A percentile compares a stretch with the other conserved stretches of the same genome.
These are phyloP conservation scores for Sclerurus mexicanus DNA, from an alignment of 2,113 vertebrate species.

Conservation along the genomic window DNA sequence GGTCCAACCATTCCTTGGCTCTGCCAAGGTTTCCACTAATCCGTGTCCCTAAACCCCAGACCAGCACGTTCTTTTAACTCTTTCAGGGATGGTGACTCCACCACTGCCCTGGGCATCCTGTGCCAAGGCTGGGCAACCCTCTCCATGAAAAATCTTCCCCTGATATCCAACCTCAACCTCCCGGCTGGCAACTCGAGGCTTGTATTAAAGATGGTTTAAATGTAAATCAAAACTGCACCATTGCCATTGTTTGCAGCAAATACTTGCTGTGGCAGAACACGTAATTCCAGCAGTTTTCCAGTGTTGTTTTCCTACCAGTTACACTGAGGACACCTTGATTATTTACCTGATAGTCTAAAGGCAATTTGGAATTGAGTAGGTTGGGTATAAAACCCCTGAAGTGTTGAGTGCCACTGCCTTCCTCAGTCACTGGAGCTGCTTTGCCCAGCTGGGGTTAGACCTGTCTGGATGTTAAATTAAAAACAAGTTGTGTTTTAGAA, in stretches of 20 bases:
- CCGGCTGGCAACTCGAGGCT: background rate
- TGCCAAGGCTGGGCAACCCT: background rate
- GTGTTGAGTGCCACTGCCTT: too few species aligned
- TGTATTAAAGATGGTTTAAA: background rate
- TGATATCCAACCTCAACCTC: background rate
- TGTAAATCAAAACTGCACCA: background rate
- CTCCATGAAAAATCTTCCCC: background rate
- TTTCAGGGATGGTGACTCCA: background rate
- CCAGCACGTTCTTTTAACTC: background rate
- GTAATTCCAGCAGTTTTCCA: fast-evolving
- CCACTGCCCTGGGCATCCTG: background rate
- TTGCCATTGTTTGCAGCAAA: background rate
- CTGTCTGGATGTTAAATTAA: background rate
- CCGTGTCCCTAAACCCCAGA: background rate
- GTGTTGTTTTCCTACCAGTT: background rate
- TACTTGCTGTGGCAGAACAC: background rate
- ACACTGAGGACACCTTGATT: background rate
- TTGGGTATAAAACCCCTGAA: too few species aligned
- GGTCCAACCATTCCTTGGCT: background rate
- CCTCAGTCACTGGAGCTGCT: background rate
- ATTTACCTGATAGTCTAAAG: background rate
- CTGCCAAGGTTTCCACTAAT: background rate
- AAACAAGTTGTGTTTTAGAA: background rate
- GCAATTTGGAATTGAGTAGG: too few species aligned
- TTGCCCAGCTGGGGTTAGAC: background rate